Base-by-base conservation (phyloP, 2,113 vertebrate genomes). In the Ageneiosus marmoratus region DNA sequence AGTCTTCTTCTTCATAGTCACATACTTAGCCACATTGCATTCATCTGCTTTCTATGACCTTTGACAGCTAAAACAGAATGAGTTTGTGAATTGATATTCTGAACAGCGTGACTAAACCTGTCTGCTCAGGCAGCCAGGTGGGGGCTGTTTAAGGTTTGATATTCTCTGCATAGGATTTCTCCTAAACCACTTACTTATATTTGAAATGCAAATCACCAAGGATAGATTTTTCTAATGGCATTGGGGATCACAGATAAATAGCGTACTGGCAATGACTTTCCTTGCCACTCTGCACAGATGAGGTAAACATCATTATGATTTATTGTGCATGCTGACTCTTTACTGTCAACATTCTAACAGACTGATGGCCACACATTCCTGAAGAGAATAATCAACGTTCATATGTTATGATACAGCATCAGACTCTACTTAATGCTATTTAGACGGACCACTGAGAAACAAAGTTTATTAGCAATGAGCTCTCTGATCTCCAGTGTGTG, bases 131-230 rank as follows among this genome's bases (percentile, higher is more conserved):
- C 58, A 74, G 62, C 69, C 75, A 55, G 16, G n/a, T 85, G 69
- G 63, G 69, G 63, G 69, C 20, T 69, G 51, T 73, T 79, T 48
- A 60, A 55, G 83, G 62, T 81, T 85, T 88, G 82, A 75, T 85
- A 84, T 88, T 85, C 87, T 63, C 62, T 13, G 32, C 77, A 85
- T 86, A 81, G 72, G 77, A 69, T 48, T 41, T 58, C 84, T 79
- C 77, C 58, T 84, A 84, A 89, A 87, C 82, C 87, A 85, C 82
- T 87, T 82, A 81, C 53, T 15, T 12, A 53, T 76, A 87, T 90
- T 82, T 88, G 81, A 86, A 88, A 84, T 88, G 87, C 89, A 88
- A 87, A 88, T 90, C 27, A 60, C 51, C n/a, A 5, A 73, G 80
- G 81, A 77, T 79, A 82, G 86, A 89, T 88, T 82, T 78, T 82